phyloP scores from a whole-genome alignment of 2,888 invertebrate genomes.

The Blomia tropicalis region DNA sequence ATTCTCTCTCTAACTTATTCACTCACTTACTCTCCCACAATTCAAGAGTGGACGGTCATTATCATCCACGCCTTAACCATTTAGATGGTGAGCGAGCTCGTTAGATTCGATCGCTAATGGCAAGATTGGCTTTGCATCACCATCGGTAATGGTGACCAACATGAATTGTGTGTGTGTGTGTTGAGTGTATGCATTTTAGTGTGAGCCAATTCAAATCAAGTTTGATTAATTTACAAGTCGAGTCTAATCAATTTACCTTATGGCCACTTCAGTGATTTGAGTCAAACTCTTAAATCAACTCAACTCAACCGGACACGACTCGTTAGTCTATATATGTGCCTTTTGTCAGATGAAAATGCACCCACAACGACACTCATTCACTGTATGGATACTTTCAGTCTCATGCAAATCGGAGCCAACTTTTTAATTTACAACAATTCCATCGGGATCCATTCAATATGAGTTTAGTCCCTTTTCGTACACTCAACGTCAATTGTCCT shows the following conservation, averaged over 20 bases:
- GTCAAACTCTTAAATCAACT: neutral
- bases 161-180: neutral
- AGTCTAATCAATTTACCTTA: constrained; percentile 11
- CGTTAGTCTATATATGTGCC: constrained; percentile 2
- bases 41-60: no score
- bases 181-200: neutral
- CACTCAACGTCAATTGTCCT: neutral
- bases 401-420: neutral
- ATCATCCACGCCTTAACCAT: constrained; percentile 13
- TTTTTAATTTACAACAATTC: constrained; percentile 7
- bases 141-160: neutral
- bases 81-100: neutral
- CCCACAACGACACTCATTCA: no score
- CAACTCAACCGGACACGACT: neutral
- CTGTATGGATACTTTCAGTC: no score
- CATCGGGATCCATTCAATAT: neutral
- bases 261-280: neutral
- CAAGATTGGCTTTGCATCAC: neutral
- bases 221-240: neutral
- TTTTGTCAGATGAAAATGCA: no score
- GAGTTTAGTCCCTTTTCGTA: neutral
- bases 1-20: no score
- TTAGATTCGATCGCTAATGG: neutral
- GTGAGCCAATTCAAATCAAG: neutral
- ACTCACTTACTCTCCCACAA: no score